Percentiles rank a stretch among this genome's conserved stretches.
phyloP scores from a whole-genome alignment of 2,113 vertebrate species.

The Notarius lentiginosus region DNA sequence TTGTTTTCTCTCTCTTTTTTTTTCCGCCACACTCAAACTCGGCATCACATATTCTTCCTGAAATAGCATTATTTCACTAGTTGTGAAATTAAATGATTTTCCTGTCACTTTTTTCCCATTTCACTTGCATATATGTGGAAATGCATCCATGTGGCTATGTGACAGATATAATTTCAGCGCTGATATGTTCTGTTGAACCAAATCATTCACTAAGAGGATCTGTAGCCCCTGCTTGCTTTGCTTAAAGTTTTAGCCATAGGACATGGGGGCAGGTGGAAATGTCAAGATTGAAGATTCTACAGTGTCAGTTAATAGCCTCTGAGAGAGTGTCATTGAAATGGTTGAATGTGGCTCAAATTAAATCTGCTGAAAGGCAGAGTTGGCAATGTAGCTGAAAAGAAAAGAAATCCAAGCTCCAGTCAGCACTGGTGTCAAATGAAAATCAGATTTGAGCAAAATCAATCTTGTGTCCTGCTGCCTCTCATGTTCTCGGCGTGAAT shows the following conservation, averaged over 20 bases:
- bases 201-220: conserved; percentile 12
- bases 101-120: background rate
- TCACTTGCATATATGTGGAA: background rate
- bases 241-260: conserved; percentile 25
- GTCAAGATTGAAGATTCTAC: conserved; percentile 34
- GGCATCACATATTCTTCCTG: conserved; percentile 15
- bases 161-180: conserved; percentile 2
- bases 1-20: background rate
- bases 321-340: conserved; percentile 30
- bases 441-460: conserved; percentile 46
- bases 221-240: conserved; percentile 11
- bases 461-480: conserved; percentile 42
- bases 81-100: conserved; percentile 31
- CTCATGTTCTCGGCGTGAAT: conserved; percentile 9
- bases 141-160: conserved; percentile 3
- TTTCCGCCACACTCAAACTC: background rate
- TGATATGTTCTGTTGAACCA: conserved; percentile 6
- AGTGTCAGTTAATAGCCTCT: conserved; percentile 31
- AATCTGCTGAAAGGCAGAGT: conserved; percentile 31
- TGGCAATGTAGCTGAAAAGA: conserved; percentile 10
- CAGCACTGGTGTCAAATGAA: conserved; percentile 36
- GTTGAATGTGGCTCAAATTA: conserved; percentile 37
- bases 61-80: conserved; percentile 40
- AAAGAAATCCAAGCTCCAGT: conserved; percentile 12
- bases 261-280: conserved; percentile 28